phyloP scores from a whole-genome alignment of 2,797 vertebrate genomes.

The Propithecus deckenii region DNA sequence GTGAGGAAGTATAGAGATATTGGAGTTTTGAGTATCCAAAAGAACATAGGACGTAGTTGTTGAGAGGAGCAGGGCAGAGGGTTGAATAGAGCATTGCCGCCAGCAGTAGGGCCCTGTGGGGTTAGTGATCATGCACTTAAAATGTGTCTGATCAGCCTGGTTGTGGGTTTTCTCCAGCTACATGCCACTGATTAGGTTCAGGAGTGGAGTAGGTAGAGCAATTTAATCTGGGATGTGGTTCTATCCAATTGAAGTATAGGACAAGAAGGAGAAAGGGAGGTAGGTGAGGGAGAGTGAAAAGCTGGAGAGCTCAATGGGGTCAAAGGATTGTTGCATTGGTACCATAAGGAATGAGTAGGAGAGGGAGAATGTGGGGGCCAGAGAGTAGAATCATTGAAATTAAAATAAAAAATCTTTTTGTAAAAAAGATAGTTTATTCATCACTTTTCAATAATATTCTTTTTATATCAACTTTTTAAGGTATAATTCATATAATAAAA shows the following conservation, averaged over 20 bases:
- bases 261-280: background rate
- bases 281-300: background rate
- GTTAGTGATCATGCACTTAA: background rate
- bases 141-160: background rate
- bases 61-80: background rate
- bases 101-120: background rate
- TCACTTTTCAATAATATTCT: constrained; percentile 1
- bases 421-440: background rate
- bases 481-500: background rate
- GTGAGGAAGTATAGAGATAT: background rate
- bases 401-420: background rate
- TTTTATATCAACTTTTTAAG: background rate
- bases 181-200: background rate
- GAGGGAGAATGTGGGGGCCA: background rate
- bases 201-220: background rate
- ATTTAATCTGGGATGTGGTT: background rate
- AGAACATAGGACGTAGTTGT: background rate
- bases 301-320: background rate
- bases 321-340: background rate
- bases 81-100: background rate
- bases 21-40: background rate
- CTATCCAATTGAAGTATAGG: background rate
- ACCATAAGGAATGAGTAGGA: background rate
- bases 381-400: background rate
- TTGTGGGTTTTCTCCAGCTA: background rate